Base-by-base conservation (phyloP, 1,140 invertebrate genomes). In the Platorchestia sp. region DNA sequence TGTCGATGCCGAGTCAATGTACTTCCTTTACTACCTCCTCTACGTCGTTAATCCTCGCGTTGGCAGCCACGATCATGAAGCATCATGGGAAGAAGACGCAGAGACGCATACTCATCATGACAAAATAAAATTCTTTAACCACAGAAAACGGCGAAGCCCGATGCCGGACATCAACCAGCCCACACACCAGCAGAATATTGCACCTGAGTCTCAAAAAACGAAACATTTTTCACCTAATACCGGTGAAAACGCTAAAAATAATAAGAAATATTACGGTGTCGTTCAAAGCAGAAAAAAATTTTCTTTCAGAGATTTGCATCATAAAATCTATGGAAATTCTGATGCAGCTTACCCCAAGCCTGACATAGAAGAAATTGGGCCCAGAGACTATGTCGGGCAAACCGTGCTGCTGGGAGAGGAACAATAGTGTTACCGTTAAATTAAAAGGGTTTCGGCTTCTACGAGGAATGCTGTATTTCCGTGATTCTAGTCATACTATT, bases 1-100 rank as follows among this genome's bases (percentile, higher is more conserved):
- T 91, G 96, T 96, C 27, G 96, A 96, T 53, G 96, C 96, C 14
- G 51, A 95, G 47, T 95, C 95, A 22, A 96, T 96, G 96, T 96
- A 96, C 87, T 95, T 96, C 10, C 95, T 96, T 89, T 96, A 96
- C 95, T 96, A 96, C 45, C 86, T 96, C 6, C 51, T 96, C 41
- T 96, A 96, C 96, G n/a, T 96, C 86, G 96, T 96, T 41, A 96
- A 96, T n/a, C 96, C 96, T 86, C 53, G 95, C 43, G 6, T 89
- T 14, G 14, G 43, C 41, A 44, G 42, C 87, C 87, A 42, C 3
- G 87, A 42, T 44, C 87, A 43, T 44, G 87, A 89, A 7, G 87
- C 41, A 27, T 89, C 87, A 36, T 75, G 59, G 59, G 14, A 75
- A 22, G 59, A 36, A 10, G 59, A 89, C 87, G 22, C 87, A 89